Percentiles rank a stretch among this genome's conserved stretches.
phyloP scores from a whole-genome alignment of 2,888 invertebrate genomes.

The Ennomos fuscantarius region DNA sequence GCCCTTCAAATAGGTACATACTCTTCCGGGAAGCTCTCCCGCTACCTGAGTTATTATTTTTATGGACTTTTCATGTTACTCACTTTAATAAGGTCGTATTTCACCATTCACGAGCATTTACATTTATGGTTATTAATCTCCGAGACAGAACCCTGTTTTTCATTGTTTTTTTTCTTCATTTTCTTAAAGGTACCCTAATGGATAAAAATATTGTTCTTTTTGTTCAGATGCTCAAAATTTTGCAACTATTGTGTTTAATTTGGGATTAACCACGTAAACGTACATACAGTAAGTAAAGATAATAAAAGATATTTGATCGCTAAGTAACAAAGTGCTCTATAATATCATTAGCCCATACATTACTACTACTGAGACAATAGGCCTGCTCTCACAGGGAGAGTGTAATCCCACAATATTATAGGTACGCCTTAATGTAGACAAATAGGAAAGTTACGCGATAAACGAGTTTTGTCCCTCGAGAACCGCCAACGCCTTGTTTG shows the following conservation, averaged over 20 bases:
- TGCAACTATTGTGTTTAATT: neutral
- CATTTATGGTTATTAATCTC: conserved; percentile 49
- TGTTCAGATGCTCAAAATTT: conserved; percentile 4
- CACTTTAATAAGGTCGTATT: conserved; percentile 51
- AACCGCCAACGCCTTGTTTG: too few relatives aligned
- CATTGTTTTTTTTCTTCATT: conserved; percentile 26
- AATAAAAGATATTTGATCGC: too few relatives aligned
- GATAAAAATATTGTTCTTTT: conserved; percentile 27
- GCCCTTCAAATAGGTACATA: conserved; percentile 46
- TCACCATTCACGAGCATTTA: conserved; percentile 55
- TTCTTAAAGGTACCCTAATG: conserved; percentile 24
- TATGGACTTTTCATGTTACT: conserved; percentile 62
- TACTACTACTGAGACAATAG: too few relatives aligned
- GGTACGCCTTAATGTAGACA: too few relatives aligned
- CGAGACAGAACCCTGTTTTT: conserved; percentile 35
- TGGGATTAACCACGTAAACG: neutral
- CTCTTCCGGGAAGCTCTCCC: conserved; percentile 38
- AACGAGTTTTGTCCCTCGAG: too few relatives aligned
- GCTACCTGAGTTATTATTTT: conserved; percentile 50
- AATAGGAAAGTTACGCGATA: neutral
- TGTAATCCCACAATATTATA: too few relatives aligned
- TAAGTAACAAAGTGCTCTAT: too few relatives aligned
- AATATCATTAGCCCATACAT: too few relatives aligned
- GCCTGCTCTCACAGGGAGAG: too few relatives aligned
- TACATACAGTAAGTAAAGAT: too few relatives aligned